These are phyloP conservation scores for Cyaniris semiargus DNA, from an alignment of 2,888 invertebrate species.

Conservation along the genomic window DNA sequence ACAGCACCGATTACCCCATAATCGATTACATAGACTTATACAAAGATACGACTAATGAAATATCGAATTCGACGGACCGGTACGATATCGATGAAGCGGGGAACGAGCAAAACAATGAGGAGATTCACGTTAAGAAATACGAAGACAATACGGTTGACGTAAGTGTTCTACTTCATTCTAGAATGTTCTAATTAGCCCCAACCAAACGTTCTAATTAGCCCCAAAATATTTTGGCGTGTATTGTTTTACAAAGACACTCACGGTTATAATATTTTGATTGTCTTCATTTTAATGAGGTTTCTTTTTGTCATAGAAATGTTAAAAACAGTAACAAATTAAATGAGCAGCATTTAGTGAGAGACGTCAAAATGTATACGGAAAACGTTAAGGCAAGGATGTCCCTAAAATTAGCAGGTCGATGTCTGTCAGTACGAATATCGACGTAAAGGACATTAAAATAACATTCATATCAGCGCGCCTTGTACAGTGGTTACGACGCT, in stretches of 20 bases:
- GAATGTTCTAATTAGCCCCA: slow-evolving; percentile 1
- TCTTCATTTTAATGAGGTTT: slow-evolving; percentile 1
- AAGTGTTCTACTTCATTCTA: slow-evolving; percentile 14
- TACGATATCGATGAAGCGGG: slow-evolving; percentile 26
- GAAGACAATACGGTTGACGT: slow-evolving; percentile 16
- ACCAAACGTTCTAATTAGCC: slow-evolving; percentile 1
- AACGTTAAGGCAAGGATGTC: no score
- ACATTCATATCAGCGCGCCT: no score
- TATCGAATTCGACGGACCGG: slow-evolving; percentile 48
- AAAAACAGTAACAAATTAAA: background rate
- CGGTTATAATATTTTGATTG: slow-evolving; percentile 13
- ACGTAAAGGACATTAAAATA: no score
- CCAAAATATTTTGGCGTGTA: slow-evolving; percentile 20
- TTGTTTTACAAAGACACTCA: slow-evolving; percentile 23
- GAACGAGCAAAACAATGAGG: background rate
- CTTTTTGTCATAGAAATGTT: background rate
- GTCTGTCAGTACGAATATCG: no score
- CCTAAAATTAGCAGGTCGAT: no score
- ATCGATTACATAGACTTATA: slow-evolving; percentile 67
- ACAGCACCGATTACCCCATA: slow-evolving; percentile 63
- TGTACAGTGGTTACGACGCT: no score
- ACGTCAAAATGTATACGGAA: no score
- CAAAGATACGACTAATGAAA: slow-evolving; percentile 67
- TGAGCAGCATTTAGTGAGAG: no score
- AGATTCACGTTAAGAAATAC: slow-evolving; percentile 16